Base-by-base conservation (phyloP, 1,140 invertebrate genomes). In the Drosophila mojavensis region DNA sequence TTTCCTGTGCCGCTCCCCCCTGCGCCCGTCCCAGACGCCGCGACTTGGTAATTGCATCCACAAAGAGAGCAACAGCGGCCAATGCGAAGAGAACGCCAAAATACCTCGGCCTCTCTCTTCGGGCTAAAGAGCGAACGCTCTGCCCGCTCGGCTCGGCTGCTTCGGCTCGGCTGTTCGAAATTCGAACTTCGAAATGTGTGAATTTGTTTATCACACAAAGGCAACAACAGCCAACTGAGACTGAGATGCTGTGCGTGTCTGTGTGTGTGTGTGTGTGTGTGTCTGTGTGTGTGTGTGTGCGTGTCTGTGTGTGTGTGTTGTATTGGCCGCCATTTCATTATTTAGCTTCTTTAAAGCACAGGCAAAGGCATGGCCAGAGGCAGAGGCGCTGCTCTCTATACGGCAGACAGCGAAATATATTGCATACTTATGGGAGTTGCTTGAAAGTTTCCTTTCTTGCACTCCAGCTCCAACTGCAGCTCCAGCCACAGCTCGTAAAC, bases 181-280 rank as follows among this genome's bases (percentile, higher is more conserved):
- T 88, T 80, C 80, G 83, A 88, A 83, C 56, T 86, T 86, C 83
- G 83, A 88, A 88, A 89, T 78, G 84, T 88, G 83, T 84, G 74
- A 88, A 88, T 88, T 88, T 88, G 84, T 79, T 86, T 80, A 88
- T 88, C 73, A 63, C 59, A 68, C 63, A 62, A 26, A 61, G 15
- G 36, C 33, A 67, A 51, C 45, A 36, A 30, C 59, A 69, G 39
- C 51, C 48, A 47, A 56, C 53, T 41, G 56, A 26, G 56, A 26
- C 28, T n/a, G 5, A 45, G 64, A 73, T 75, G 65, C 72, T 83
- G 65, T 50, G 10, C 13, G 10, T 17, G 45, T 17, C 54, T 43
- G 10, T 47, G 50, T 13, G 9, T 36, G 43, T 72, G 36, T 72
- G 24, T 15, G 2, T 47, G 15, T 62, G 43, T 36, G 33, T 80